These are phyloP conservation scores for Diprion similis DNA, from an alignment of 1,140 invertebrate genomes.

Conservation along the genomic window DNA sequence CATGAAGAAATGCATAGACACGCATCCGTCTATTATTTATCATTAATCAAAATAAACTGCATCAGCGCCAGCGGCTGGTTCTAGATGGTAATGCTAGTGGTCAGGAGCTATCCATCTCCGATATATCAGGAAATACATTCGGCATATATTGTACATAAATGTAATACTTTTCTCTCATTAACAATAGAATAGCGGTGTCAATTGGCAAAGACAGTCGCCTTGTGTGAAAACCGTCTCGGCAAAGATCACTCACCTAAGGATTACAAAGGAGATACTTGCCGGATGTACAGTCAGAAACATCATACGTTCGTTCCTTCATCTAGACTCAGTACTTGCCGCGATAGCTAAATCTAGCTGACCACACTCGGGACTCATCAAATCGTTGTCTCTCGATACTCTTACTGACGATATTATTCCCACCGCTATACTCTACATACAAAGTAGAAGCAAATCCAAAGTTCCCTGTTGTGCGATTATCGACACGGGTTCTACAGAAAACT, in stretches of 20 bases:
- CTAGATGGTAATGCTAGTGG: neutral
- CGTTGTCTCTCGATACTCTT: neutral
- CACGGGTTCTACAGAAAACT: slow-evolving; percentile 9
- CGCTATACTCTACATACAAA: neutral
- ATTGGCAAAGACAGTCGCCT: neutral
- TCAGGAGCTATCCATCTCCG: neutral
- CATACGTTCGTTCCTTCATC: slow-evolving; percentile 17
- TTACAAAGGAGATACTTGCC: neutral
- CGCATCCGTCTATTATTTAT: too few species aligned
- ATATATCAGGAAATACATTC: slow-evolving; percentile 10
- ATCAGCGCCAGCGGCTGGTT: neutral
- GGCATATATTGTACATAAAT: slow-evolving; percentile 16
- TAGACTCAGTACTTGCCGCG: neutral
- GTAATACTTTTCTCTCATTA: slow-evolving; percentile 13
- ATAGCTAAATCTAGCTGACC: neutral
- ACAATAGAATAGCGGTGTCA: slow-evolving; percentile 11
- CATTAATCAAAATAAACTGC: neutral
- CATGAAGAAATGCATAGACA: too few species aligned
- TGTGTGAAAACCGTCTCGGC: neutral
- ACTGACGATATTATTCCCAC: neutral
- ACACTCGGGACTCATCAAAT: neutral
- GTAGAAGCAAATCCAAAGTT: neutral
- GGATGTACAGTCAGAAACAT: slow-evolving; percentile 13
- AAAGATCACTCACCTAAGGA: neutral
- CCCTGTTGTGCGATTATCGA: slow-evolving; percentile 1